A percentile compares a stretch with the other conserved stretches of the same genome.
These are phyloP conservation scores for Dendrocopos noguchii DNA, from an alignment of 2,113 vertebrate species.

Conservation along the genomic window DNA sequence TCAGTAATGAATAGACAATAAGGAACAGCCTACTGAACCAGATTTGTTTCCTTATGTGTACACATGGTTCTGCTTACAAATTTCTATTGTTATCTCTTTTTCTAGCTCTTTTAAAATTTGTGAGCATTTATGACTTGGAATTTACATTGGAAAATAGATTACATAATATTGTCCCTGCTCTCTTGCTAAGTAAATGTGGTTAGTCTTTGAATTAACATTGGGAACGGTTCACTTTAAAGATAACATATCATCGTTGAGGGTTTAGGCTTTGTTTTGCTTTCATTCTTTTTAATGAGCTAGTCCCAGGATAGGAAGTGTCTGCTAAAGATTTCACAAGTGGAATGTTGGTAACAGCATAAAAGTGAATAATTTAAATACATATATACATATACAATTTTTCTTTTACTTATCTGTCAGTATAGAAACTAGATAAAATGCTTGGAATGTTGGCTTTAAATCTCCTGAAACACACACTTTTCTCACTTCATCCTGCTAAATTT, in stretches of 20 bases:
- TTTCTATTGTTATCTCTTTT: slow-evolving; percentile 2
- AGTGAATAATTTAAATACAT: slow-evolving; percentile 20
- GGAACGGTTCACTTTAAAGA: background rate
- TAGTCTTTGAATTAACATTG: background rate
- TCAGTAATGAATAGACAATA: background rate
- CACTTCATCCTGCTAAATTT: slow-evolving; percentile 56
- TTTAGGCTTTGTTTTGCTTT: background rate
- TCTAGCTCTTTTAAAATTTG: slow-evolving; percentile 7
- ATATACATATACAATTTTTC: background rate
- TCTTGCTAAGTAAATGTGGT: background rate
- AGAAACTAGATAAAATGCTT: slow-evolving; percentile 30
- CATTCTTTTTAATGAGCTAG: background rate
- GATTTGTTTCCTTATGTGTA: background rate
- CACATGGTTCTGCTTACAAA: slow-evolving; percentile 16
- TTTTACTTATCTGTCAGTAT: slow-evolving; percentile 34
- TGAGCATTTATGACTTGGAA: background rate
- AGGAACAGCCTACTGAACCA: background rate
- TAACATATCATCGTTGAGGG: background rate
- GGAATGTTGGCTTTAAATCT: slow-evolving; percentile 60
- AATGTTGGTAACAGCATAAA: slow-evolving; percentile 6
- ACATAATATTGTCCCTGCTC: background rate
- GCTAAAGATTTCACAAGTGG: slow-evolving; percentile 6
- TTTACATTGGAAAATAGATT: background rate
- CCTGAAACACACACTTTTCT: slow-evolving; percentile 58
- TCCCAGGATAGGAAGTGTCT: background rate